Conservation (phyloP, 2,113 vertebrate species). For the Sceloporus undulatus region DNA sequence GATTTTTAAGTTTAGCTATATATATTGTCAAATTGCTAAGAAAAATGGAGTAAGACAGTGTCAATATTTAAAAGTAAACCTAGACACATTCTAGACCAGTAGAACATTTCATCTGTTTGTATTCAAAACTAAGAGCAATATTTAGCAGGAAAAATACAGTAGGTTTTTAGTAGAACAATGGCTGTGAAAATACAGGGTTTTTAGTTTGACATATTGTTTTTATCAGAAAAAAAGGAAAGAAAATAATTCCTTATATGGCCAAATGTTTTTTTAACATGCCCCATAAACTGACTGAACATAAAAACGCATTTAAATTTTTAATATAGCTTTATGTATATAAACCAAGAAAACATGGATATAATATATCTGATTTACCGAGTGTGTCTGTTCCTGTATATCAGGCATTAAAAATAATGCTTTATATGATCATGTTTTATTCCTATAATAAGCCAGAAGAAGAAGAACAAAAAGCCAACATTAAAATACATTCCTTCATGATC, state of each 20-base stretch:
- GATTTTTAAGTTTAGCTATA: no score
- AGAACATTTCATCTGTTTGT: neutral
- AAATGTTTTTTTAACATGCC: slow-evolving; percentile 33
- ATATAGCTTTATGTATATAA: slow-evolving; percentile 59
- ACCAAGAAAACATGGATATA: slow-evolving; percentile 44
- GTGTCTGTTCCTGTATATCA: slow-evolving; percentile 55
- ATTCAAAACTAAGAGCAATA: slow-evolving; percentile 18
- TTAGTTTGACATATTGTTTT: slow-evolving; percentile 25
- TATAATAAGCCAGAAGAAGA: slow-evolving; percentile 66
- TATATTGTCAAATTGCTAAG: neutral
- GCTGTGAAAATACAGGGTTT: neutral
- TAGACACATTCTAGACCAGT: neutral
- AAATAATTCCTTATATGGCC: slow-evolving; percentile 2
- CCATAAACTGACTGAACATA: slow-evolving; percentile 50
- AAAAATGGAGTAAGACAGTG: neutral
- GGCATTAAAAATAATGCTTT: slow-evolving; percentile 73
- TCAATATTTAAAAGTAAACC: neutral
- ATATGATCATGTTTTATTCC: slow-evolving; percentile 69
- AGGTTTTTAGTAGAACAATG: neutral
- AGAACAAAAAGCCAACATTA: slow-evolving; percentile 58
- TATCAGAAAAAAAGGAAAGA: slow-evolving; percentile 26
- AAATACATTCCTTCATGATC: slow-evolving; percentile 61
- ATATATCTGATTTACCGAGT: slow-evolving; percentile 56
- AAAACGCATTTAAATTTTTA: slow-evolving; percentile 71
- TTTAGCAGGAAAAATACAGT: slow-evolving; percentile 15